Conservation (phyloP, 2,113 vertebrate species). For the Butorides virescens region DNA sequence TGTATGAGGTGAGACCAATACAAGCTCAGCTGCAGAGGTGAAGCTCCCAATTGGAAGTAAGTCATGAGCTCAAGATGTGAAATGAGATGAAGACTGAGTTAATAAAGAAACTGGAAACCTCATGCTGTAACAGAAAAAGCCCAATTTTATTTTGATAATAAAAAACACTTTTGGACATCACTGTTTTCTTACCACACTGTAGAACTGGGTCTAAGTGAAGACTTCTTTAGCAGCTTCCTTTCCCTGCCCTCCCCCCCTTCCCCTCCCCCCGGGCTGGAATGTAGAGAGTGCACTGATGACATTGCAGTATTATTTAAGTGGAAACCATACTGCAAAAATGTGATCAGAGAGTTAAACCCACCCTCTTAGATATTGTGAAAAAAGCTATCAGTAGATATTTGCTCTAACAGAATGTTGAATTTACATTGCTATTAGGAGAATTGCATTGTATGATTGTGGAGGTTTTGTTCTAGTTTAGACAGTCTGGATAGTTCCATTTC, state of each 20-base stretch:
- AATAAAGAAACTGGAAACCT: background rate
- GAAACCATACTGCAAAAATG: background rate
- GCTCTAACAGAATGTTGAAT: background rate
- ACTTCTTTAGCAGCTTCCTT: background rate
- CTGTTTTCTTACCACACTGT: background rate
- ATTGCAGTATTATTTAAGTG: background rate
- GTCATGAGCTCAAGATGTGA: background rate
- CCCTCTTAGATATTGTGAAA: background rate
- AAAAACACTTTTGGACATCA: background rate
- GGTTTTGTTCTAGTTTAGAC: background rate
- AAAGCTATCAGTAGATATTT: background rate
- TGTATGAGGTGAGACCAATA: background rate
- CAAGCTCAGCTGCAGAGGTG: background rate
- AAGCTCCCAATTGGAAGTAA: background rate
- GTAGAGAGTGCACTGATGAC: background rate
- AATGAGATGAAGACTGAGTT: background rate
- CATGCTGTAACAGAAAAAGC: background rate
- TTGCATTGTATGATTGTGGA: background rate
- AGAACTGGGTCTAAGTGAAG: background rate
- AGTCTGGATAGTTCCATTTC: background rate
- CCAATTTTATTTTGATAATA: background rate
- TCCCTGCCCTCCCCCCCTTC: too few relatives aligned
- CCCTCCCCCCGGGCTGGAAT: background rate
- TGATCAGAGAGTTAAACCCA: background rate
- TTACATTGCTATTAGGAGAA: background rate